Base-by-base conservation (phyloP, 2,888 invertebrate species). In the Dryococelus australis region DNA sequence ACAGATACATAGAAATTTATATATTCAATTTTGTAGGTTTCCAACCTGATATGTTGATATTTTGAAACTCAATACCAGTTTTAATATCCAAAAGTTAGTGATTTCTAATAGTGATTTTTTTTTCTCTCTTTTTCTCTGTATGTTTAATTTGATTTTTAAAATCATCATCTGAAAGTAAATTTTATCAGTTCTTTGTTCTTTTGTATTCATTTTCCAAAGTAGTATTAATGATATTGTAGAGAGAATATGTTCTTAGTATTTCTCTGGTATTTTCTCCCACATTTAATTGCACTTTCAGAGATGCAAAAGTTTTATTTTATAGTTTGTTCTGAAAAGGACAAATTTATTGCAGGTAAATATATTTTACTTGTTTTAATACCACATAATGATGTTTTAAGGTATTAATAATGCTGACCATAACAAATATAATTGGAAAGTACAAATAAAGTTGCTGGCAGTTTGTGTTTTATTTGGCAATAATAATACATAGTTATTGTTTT, bases 11-110 rank as follows among this genome's bases (percentile, higher is more conserved):
- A 87, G 65, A 86, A 51, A 43, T 87, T 80, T 87, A 86, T 87
- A 86, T 87, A 86, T 84, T 88, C 86, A 87, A 87, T 86, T 86
- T 87, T 86, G 84, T 84, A 87, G 85, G 84, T 86, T 78, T 85
- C 86, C 85, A 86, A 87, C 84, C 79, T 65, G 78, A 85, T 86
- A 79, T 83, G 86, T 84, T 87, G 80, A 53, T 84, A 87, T 65
- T 51, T 51, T 47, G n/a, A 79, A 84, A 84, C 78, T 81, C 35
- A 84, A 84, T 78, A 87, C 65, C 84, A 87, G 78, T 65, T 78
- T 78, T 35, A 84, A 84, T 78, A n/a, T 86, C 84, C n/a, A 65
- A 24, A 65, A 65, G 65, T 20, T 65, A 65, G 24, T 65, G 16
- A 65, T 20, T 65, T 65, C n/a, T 65, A 24, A 20, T 65, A 65